A percentile compares a stretch with the other conserved stretches of the same genome.
These are phyloP conservation scores for Tamandua tetradactyla DNA, from an alignment of 2,797 vertebrate species.

Conservation along the genomic window DNA sequence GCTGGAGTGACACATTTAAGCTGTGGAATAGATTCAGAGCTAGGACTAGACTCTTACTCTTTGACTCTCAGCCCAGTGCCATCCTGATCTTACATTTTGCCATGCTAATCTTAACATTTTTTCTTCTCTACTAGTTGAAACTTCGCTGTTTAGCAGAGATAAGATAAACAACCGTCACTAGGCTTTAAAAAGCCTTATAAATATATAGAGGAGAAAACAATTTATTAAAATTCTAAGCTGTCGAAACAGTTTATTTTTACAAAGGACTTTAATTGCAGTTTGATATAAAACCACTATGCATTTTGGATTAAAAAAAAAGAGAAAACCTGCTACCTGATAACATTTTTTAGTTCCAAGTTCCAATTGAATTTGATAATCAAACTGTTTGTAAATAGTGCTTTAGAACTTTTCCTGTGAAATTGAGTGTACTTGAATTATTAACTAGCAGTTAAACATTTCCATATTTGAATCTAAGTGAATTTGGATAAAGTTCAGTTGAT, in stretches of 20 bases:
- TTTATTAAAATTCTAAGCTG: slow-evolving; percentile 4
- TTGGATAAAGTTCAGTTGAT: slow-evolving; percentile 6
- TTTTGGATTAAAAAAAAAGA: slow-evolving; percentile 23
- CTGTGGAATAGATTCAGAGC: neutral
- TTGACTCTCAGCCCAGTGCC: neutral
- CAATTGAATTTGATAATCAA: neutral
- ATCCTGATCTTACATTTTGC: neutral
- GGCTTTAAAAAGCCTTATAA: slow-evolving; percentile 28
- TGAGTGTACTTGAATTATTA: neutral
- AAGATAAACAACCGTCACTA: neutral
- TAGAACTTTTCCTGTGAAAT: neutral
- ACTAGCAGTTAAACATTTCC: slow-evolving; percentile 32
- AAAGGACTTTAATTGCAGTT: neutral
- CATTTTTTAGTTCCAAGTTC: neutral
- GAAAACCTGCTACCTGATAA: neutral
- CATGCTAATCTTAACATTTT: neutral
- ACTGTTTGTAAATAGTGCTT: neutral
- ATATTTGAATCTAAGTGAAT: slow-evolving; percentile 30
- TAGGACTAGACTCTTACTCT: neutral
- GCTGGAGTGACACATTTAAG: neutral
- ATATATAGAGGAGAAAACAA: neutral
- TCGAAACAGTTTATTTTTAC: slow-evolving; percentile 3
- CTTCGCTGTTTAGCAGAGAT: neutral
- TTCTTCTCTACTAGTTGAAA: neutral
- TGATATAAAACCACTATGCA: neutral